Base-by-base conservation (phyloP, 2,797 vertebrate species). In the Craterocephalus amniculus region DNA sequence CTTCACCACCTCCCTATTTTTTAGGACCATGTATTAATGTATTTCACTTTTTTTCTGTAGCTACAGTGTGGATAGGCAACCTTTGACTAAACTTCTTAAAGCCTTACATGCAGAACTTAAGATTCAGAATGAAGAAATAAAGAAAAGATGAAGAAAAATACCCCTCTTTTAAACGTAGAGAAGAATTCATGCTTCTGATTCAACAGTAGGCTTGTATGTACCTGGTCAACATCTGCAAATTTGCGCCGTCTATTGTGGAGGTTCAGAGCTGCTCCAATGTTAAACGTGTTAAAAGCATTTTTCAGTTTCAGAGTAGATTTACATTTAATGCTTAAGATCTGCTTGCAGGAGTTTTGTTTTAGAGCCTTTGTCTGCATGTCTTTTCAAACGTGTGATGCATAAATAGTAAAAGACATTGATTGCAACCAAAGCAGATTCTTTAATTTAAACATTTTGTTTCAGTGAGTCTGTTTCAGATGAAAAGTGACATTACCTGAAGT, bases 111-210 rank as follows among this genome's bases (percentile, higher is more conserved):
- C 16, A 20, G 20, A 20, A 7, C 1, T 7, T 45, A 45, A n/a
- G 18, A 20, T 2, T 18, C 40, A 43, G 43, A 0, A 2, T 36
- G 9, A 6, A 6, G 20, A 4, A 18, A 12, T 13, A 12, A 11
- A 11, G 31, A 22, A 27, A 32, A 51, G 20, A 16, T 14, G 27
- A 24, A 10, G 4, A 20, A 54, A 59, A 35, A 62, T 71, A 1
- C 45, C 63, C 74, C 36, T 0, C 51, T 61, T 67, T 62, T 9
- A 71, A 71, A 67, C 16, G 34, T 9, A 22, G 40, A 32, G 52
- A 14, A 36, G n/a, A 51, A 51, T 26, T 49, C 52, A n/a, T 14
- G 16, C 27, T 24, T n/a, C 22, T n/a, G 66, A 69, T 64, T 64
- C 36, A 35, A 69, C 22, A 5, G 32, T 20, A 0, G 0, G 49